These are phyloP conservation scores for Aphaenogaster ashmeadi DNA, from an alignment of 1,140 invertebrate species.

Conservation along the genomic window DNA sequence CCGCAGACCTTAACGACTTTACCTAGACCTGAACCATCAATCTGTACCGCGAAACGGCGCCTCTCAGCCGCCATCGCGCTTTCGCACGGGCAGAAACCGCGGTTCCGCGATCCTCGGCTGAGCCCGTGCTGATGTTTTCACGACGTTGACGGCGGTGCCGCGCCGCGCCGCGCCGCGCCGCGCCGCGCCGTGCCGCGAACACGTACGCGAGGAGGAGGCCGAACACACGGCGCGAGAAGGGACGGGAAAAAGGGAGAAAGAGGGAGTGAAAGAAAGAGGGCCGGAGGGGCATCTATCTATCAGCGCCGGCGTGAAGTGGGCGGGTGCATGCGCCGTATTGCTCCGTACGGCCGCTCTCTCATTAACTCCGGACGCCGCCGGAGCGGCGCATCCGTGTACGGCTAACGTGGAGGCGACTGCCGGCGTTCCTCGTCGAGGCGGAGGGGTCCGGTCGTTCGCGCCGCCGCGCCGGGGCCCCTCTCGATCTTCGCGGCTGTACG, in stretches of 20 bases:
- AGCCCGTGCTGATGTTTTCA: constrained; percentile 60
- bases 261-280: constrained; percentile 72
- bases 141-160: constrained; percentile 69
- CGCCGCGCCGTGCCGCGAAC: constrained; percentile 42
- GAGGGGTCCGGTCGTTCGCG: background rate
- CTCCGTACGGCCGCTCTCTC: constrained; percentile 86
- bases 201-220: constrained; percentile 54
- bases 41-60: constrained; percentile 11
- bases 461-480: background rate
- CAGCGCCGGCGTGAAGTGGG: constrained; percentile 88
- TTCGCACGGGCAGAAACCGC: constrained; percentile 10
- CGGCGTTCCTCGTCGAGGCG: constrained; percentile 46
- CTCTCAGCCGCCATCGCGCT: constrained; percentile 47
- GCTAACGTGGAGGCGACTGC: constrained; percentile 68
- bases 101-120: constrained; percentile 58
- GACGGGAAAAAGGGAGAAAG: constrained; percentile 33
- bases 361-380: constrained; percentile 86
- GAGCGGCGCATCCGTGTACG: constrained; percentile 72
- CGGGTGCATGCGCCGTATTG: constrained; percentile 87
- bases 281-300: constrained; percentile 87
- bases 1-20: constrained; percentile 32
- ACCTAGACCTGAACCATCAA: constrained; percentile 35
- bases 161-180: constrained; percentile 43
- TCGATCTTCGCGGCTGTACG: constrained; percentile 63
- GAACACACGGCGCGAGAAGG: constrained; percentile 21